phyloP scores from a whole-genome alignment of 2,888 invertebrate genomes.

The Alentia gelatinosa region DNA sequence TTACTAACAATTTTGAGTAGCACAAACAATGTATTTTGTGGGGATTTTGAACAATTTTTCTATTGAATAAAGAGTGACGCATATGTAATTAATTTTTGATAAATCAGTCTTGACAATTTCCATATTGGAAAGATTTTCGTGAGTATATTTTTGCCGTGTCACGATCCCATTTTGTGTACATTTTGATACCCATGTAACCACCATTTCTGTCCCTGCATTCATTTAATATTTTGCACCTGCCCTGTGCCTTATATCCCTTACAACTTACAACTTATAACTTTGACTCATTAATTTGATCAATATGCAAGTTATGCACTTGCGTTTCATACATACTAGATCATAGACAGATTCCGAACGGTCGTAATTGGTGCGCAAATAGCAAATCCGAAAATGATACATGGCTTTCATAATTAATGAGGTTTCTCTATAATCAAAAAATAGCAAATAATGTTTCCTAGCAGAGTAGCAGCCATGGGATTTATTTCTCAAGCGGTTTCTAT shows the following conservation, averaged over 20 bases:
- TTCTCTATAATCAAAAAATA: no score
- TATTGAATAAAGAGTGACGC: not conserved
- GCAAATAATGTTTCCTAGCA: no score
- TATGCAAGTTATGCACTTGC: no score
- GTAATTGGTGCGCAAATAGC: no score
- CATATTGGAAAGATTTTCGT: not conserved
- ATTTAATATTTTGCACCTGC: slow-evolving; percentile 2
- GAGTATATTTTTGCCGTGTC: not conserved
- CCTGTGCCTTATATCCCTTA: slow-evolving; percentile 11
- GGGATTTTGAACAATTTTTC: not conserved
- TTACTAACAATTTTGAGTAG: not conserved
- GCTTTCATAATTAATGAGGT: no score
- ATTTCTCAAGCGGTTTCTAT: no score
- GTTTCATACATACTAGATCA: no score
- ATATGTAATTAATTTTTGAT: not conserved
- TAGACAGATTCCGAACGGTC: no score
- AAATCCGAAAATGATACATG: no score
- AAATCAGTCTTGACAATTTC: not conserved
- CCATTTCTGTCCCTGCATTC: not conserved
- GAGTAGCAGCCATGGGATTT: no score
- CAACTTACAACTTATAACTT: no score
- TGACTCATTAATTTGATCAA: no score
- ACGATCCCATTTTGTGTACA: not conserved
- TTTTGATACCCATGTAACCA: slow-evolving; percentile 3
- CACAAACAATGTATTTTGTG: not conserved